Conservation (phyloP, 2,797 vertebrate genomes). For the Xerus rutilus region DNA sequence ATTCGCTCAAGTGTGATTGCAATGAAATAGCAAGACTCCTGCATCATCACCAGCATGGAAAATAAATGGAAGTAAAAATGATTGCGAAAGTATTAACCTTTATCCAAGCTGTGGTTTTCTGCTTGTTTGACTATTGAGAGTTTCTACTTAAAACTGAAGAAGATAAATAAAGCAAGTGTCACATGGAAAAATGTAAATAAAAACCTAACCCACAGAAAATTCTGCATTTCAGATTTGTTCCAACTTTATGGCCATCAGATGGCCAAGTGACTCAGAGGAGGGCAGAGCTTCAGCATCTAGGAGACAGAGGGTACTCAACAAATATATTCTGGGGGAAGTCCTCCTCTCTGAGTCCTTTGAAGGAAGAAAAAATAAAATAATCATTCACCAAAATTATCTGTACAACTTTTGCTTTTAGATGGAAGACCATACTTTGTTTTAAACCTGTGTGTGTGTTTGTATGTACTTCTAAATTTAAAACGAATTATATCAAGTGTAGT, state of each 20-base stretch:
- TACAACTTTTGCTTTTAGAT: neutral
- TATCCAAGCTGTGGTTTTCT: neutral
- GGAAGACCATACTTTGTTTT: neutral
- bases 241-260: neutral
- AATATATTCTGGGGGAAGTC: neutral
- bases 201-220: neutral
- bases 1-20: neutral
- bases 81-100: neutral
- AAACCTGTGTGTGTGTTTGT: neutral
- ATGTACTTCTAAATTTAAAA: neutral
- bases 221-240: neutral
- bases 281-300: neutral
- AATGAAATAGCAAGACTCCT: neutral
- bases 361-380: neutral
- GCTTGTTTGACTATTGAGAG: neutral
- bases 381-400: neutral
- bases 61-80: neutral
- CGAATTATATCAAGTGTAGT: neutral
- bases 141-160: neutral
- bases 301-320: neutral
- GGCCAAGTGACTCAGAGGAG: fast-evolving
- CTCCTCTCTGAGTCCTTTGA: neutral
- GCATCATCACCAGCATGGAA: fast-evolving
- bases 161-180: neutral
- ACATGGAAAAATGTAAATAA: neutral